Evolutionary conservation across 2,113 vertebrate species (phyloP).

Genomic region (Forbesichthys agassizii): DNA sequence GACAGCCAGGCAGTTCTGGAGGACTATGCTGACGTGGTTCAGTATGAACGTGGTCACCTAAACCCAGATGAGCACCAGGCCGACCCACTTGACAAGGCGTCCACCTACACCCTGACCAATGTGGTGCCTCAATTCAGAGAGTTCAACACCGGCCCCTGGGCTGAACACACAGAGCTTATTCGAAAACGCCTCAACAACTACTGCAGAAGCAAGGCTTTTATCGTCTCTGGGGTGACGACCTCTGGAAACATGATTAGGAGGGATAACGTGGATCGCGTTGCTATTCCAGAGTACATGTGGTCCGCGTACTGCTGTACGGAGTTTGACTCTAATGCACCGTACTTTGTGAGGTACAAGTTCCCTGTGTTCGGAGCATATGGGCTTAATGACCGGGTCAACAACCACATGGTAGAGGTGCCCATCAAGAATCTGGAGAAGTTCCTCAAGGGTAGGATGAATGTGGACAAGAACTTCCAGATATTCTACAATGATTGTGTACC

Average conservation of each 20-base stretch:
- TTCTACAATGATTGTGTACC: conserved; percentile 73
- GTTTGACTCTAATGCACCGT: conserved; percentile 72
- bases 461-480: conserved; percentile 76
- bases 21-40: conserved; percentile 68
- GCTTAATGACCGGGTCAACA: conserved; percentile 67
- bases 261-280: conserved; percentile 65
- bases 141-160: conserved; percentile 76
- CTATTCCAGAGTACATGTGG: conserved; percentile 72
- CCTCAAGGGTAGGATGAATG: conserved; percentile 69
- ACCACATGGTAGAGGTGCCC: conserved; percentile 70
- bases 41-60: conserved; percentile 69
- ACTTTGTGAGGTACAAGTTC: conserved; percentile 73
- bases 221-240: conserved; percentile 68
- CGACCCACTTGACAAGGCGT: conserved; percentile 69
- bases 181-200: conserved; percentile 75
- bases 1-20: conserved; percentile 73
- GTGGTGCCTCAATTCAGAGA: conserved; percentile 71
- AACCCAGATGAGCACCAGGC: conserved; percentile 73
- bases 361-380: conserved; percentile 67
- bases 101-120: conserved; percentile 74
- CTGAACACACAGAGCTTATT: conserved; percentile 68
- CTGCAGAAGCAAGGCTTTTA: conserved; percentile 63
- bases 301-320: conserved; percentile 70
- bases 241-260: conserved; percentile 70
- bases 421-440: conserved; percentile 72